These are phyloP conservation scores for Helicolenus hilgendorfi DNA, from an alignment of 2,797 vertebrate species.

Conservation along the genomic window DNA sequence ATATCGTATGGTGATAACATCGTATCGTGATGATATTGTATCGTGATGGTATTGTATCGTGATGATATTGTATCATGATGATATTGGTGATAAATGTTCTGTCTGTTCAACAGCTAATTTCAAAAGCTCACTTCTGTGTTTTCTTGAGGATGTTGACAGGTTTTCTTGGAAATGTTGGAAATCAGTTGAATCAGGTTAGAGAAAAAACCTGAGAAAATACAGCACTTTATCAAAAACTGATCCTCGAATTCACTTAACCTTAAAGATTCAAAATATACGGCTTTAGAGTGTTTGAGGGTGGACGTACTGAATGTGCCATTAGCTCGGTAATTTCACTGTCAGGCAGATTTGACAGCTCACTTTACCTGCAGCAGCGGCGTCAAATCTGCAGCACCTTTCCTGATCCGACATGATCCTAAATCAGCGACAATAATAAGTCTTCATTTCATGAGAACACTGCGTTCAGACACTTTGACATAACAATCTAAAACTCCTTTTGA, in stretches of 20 bases:
- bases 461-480: background rate
- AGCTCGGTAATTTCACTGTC: background rate
- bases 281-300: background rate
- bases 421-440: conserved; percentile 6
- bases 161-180: background rate
- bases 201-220: background rate
- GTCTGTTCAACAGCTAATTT: background rate
- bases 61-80: too few relatives aligned
- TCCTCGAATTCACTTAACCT: background rate
- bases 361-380: background rate
- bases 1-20: too few relatives aligned
- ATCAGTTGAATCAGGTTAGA: background rate
- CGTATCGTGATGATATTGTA: too few relatives aligned
- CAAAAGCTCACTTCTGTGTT: background rate
- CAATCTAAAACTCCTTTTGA: conserved; percentile 21
- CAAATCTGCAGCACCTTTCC: conserved; percentile 10
- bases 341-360: conserved; percentile 11
- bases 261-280: background rate
- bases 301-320: background rate
- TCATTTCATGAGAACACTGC: background rate
- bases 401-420: conserved; percentile 1
- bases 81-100: background rate
- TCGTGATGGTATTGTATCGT: too few relatives aligned
- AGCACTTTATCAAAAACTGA: background rate
- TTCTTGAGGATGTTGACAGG: background rate